These are phyloP conservation scores for Cecropterus lyciades DNA, from an alignment of 1,140 invertebrate species.

Conservation along the genomic window DNA sequence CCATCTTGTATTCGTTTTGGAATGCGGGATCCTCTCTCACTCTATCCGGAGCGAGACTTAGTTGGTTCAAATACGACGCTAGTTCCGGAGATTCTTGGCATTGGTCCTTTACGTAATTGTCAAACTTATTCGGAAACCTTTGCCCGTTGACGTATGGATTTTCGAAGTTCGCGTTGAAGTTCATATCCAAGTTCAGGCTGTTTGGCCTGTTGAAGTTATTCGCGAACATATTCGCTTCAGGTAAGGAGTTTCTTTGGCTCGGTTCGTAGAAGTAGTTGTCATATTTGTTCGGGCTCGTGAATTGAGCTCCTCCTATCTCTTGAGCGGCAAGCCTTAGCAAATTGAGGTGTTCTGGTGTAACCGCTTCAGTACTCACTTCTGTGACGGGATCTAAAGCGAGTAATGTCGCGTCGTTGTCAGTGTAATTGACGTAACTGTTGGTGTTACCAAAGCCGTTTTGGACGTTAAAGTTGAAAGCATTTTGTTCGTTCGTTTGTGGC, in stretches of 20 bases:
- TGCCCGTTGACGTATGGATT: slow-evolving; percentile 47
- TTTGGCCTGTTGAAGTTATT: slow-evolving; percentile 68
- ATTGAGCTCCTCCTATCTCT: slow-evolving; percentile 77
- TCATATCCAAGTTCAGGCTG: slow-evolving; percentile 71
- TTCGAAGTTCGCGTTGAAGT: slow-evolving; percentile 62
- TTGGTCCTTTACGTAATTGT: slow-evolving; percentile 62
- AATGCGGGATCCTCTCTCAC: slow-evolving; percentile 54
- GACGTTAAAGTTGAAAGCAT: slow-evolving; percentile 61
- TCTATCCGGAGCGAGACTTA: slow-evolving; percentile 60
- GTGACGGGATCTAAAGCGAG: slow-evolving; percentile 59
- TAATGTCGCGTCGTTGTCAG: slow-evolving; percentile 59
- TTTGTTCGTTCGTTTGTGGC: slow-evolving; percentile 54
- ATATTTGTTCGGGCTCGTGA: slow-evolving; percentile 70
- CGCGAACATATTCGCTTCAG: slow-evolving; percentile 64
- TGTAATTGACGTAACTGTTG: slow-evolving; percentile 70
- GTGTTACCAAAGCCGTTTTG: slow-evolving; percentile 60
- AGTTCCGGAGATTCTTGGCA: slow-evolving; percentile 61
- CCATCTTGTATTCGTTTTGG: slow-evolving; percentile 63
- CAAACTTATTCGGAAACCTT: slow-evolving; percentile 65
- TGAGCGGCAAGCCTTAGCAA: slow-evolving; percentile 76
- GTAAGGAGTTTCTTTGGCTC: slow-evolving; percentile 77
- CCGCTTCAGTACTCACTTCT: slow-evolving; percentile 52
- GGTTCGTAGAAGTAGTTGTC: slow-evolving; percentile 70
- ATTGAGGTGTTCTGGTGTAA: slow-evolving; percentile 75
- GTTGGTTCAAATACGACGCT: slow-evolving; percentile 65